These are phyloP conservation scores for Microtus richardsoni DNA, from an alignment of 2,113 vertebrate species.

Conservation along the genomic window DNA sequence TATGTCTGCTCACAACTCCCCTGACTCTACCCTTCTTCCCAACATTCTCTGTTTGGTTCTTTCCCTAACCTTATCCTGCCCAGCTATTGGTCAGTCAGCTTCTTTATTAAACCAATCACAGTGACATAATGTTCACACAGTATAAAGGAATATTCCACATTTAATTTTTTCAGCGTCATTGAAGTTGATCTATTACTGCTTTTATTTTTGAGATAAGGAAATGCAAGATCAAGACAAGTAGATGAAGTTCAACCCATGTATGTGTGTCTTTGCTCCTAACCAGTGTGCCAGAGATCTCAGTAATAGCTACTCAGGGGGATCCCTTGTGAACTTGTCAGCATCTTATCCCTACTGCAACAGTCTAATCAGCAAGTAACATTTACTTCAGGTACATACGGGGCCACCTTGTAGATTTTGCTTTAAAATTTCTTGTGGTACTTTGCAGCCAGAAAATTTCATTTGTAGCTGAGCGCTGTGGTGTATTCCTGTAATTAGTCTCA, in stretches of 20 bases:
- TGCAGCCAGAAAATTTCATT: neutral
- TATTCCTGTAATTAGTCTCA: neutral
- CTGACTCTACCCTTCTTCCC: too few relatives aligned
- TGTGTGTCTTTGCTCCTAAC: neutral
- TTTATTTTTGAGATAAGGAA: slow-evolving; percentile 36
- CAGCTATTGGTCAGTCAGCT: too few relatives aligned
- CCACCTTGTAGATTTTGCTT: neutral
- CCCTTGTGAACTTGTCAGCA: neutral
- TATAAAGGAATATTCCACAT: too few relatives aligned
- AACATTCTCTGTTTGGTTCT: too few relatives aligned
- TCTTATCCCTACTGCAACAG: neutral
- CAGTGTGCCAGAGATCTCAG: neutral
- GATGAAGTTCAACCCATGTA: neutral
- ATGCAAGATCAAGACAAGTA: slow-evolving; percentile 10
- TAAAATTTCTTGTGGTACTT: neutral
- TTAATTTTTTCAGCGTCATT: neutral
- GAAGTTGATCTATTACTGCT: neutral
- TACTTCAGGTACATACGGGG: neutral
- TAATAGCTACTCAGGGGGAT: neutral
- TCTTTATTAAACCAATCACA: too few relatives aligned
- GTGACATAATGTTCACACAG: too few relatives aligned
- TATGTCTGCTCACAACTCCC: too few relatives aligned
- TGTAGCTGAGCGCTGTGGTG: neutral
- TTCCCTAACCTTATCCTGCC: too few relatives aligned
- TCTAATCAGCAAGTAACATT: neutral